phyloP scores from a whole-genome alignment of 2,888 invertebrate genomes.

The Erynnis tages region DNA sequence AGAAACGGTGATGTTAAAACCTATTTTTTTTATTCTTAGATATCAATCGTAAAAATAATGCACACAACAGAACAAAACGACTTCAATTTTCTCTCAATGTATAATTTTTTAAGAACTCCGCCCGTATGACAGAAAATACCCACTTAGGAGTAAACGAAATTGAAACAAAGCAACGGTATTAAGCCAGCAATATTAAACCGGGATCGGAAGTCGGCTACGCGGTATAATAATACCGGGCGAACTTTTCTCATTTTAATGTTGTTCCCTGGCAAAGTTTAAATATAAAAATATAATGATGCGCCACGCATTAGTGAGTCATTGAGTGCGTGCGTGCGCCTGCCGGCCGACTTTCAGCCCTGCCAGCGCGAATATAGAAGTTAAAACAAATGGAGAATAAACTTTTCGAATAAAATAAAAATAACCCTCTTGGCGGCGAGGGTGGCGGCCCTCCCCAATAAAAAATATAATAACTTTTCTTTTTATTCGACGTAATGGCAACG shows the following conservation, averaged over 20 bases:
- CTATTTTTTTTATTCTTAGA: too few relatives aligned
- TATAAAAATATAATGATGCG: slow-evolving; percentile 79
- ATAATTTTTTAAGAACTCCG: not conserved
- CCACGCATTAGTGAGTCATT: slow-evolving; percentile 79
- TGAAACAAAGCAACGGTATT: slow-evolving; percentile 49
- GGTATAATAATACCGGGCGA: slow-evolving; percentile 61
- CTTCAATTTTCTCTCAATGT: not conserved
- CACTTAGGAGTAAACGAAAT: slow-evolving; percentile 42
- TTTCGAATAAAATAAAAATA: slow-evolving; percentile 82
- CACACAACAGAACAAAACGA: too few relatives aligned
- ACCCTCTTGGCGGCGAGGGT: slow-evolving; percentile 78
- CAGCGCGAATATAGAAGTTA: slow-evolving; percentile 75
- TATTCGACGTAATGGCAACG: slow-evolving; percentile 79
- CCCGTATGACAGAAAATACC: slow-evolving; percentile 25
- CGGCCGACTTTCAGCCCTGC: slow-evolving; percentile 66
- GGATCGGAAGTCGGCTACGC: slow-evolving; percentile 44
- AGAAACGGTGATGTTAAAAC: too few relatives aligned
- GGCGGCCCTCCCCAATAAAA: slow-evolving; percentile 79
- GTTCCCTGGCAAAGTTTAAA: slow-evolving; percentile 77
- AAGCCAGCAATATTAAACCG: slow-evolving; percentile 49
- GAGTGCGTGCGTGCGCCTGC: slow-evolving; percentile 69
- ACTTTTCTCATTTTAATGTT: slow-evolving; percentile 80
- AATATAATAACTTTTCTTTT: slow-evolving; percentile 82
- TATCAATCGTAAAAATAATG: too few relatives aligned
- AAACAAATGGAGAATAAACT: slow-evolving; percentile 81